Evolutionary conservation across 2,797 vertebrate genomes (phyloP).

Genomic region (Oryzias dopingdopingensis): DNA sequence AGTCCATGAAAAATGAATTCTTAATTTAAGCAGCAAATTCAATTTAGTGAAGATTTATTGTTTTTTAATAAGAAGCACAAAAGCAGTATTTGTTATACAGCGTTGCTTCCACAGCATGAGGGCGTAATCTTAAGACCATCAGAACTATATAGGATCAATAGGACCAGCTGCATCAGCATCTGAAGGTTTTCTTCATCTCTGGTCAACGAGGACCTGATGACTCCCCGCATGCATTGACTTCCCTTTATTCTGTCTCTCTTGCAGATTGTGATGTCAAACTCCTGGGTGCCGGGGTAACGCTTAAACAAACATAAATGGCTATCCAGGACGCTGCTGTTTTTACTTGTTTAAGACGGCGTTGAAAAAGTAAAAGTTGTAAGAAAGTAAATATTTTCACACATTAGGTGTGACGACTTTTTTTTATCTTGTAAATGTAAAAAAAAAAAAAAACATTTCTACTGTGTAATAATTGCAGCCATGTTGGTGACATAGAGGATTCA

Average conservation of each 20-base stretch:
- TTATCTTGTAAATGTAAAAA: constrained; percentile 69
- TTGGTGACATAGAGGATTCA: constrained; percentile 70
- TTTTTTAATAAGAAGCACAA: too few relatives aligned
- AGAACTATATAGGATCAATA: too few relatives aligned
- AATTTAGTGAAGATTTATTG: too few relatives aligned
- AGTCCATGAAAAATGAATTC: too few relatives aligned
- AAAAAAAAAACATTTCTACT: constrained; percentile 54
- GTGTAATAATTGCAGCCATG: constrained; percentile 72
- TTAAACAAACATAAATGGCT: constrained; percentile 72
- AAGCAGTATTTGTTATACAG: too few relatives aligned
- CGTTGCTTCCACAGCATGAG: too few relatives aligned
- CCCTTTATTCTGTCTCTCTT: constrained; percentile 80
- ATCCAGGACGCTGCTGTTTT: constrained; percentile 72
- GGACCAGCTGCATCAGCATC: too few relatives aligned
- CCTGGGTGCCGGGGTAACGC: constrained; percentile 88
- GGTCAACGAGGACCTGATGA: too few relatives aligned
- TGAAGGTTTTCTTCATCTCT: too few relatives aligned
- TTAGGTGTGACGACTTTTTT: constrained; percentile 65
- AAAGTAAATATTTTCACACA: constrained; percentile 61
- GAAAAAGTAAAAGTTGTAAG: constrained; percentile 46
- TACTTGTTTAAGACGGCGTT: constrained; percentile 65
- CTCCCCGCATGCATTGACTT: constrained; percentile 79
- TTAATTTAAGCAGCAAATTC: too few relatives aligned
- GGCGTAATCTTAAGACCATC: too few relatives aligned
- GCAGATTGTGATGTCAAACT: constrained; percentile 96